Percentiles rank a stretch among this genome's conserved stretches.
phyloP scores from a whole-genome alignment of 2,113 vertebrate genomes.

The Spea multiplicata region DNA sequence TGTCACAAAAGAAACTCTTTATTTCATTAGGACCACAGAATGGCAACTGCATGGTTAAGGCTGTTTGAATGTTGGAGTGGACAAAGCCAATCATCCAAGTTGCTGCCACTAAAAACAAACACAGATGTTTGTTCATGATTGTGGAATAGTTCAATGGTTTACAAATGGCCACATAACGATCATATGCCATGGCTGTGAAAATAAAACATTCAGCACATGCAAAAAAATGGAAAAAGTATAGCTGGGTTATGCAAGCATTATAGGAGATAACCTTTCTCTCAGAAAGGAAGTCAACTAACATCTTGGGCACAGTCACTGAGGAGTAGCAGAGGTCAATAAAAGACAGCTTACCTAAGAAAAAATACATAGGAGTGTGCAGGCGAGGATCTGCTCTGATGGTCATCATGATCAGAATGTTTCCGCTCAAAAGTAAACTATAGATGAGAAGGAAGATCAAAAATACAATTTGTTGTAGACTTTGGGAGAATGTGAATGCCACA shows the following conservation, averaged over 20 bases:
- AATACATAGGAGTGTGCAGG: conserved; percentile 60
- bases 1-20: conserved; percentile 61
- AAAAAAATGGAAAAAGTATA: conserved; percentile 61
- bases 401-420: conserved; percentile 60
- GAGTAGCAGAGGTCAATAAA: conserved; percentile 60
- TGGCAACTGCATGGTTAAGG: conserved; percentile 55
- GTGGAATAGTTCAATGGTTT: conserved; percentile 57
- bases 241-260: conserved; percentile 56
- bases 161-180: conserved; percentile 60
- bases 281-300: conserved; percentile 58
- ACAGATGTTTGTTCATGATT: conserved; percentile 54
- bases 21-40: conserved; percentile 55
- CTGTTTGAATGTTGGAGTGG: conserved; percentile 60
- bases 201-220: conserved; percentile 62
- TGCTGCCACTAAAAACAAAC: conserved; percentile 53
- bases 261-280: conserved; percentile 55
- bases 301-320: conserved; percentile 58
- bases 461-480: conserved; percentile 26
- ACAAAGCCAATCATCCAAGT: conserved; percentile 58
- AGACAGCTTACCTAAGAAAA: conserved; percentile 60
- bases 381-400: conserved; percentile 50
- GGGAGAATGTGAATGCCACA: conserved; percentile 53
- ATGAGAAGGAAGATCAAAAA: conserved; percentile 53
- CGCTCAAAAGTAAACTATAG: conserved; percentile 54
- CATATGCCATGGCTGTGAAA: conserved; percentile 61